Base-by-base conservation (phyloP, 1,140 invertebrate genomes). In the Copidosoma floridanum region DNA sequence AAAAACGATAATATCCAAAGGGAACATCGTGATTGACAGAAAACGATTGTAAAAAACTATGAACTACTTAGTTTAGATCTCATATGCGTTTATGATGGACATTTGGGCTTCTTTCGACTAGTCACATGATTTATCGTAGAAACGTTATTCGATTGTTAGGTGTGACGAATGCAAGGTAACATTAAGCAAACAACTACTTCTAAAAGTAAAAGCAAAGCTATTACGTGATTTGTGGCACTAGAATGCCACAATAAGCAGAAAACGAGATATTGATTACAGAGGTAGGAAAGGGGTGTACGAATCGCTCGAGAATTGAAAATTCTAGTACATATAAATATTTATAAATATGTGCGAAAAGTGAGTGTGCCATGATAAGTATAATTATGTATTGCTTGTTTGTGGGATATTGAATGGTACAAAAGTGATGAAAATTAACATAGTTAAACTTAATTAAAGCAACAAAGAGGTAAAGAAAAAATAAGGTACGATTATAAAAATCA, bases 261-360 rank as follows among this genome's bases (percentile, higher is more conserved):
- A 26, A 40, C 29, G 26, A 67, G 63, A 63, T 53, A n/a, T n/a
- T n/a, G n/a, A n/a, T n/a, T n/a, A n/a, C n/a, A n/a, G n/a, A n/a
- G n/a, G n/a, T n/a, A n/a, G n/a, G n/a, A n/a, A n/a, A n/a, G 64
- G 63, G 63, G 50, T 67, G 65, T 69, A 69, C 51, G 67, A 67
- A 69, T 70, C 65, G 68, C 66, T 67, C 57, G 66, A 70, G 71
- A 76, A 73, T 77, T 72, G 69, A 74, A 66, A 68, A 74, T 73
- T 75, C 64, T 68, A 71, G 50, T 66, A 61, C 63, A 71, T 63
- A 68, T 63, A 68, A 67, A 69, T 44, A 57, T 53, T 52, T 59
- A 59, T 50, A 62, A 47, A 59, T 56, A 57, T 23, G 26, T 23
- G 43, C 55, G 27, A 7, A 20, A 16, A 44, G 29, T 46, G 20